Base-by-base conservation (phyloP, 1,140 invertebrate genomes). In the Idris sp. region DNA sequence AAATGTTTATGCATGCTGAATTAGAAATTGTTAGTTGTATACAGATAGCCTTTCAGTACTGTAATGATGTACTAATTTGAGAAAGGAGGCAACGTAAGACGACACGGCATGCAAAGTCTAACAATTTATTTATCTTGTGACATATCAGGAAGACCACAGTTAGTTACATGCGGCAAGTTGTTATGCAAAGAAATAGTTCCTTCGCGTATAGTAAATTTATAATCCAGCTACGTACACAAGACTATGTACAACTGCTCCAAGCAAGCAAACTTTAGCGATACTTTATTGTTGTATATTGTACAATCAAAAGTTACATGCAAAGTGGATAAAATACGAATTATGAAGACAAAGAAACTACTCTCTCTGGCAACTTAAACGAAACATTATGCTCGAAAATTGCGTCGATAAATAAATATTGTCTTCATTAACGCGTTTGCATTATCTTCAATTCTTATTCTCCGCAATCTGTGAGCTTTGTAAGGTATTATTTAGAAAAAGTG, bases 241-340 rank as follows among this genome's bases (percentile, higher is more conserved):
- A 31, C 43, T 48, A 40, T 26, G 25, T 26, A 49, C 35, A 58
- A 58, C 41, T 61, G 35, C 16, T 54, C 18, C 14, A 14, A 25
- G 48, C 46, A 10, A 58, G 56, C 68, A 35, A 62, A 72, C 41
- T 72, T 72, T 64, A 26, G 49, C 35, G 41, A 38, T 68, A 44
- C 46, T 69, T 69, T 69, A 61, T 59, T 69, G 31, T 53, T 46
- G 40, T 36, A 54, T 61, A 71, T 53, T 43, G 49, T 41, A 41
- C 56, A 54, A 71, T 71, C 54, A 62, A 62, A 71, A 71, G 67
- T 71, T 71, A 35, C 49, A 41, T 48, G 33, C 44, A 59, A 62
- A 62, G 56, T 61, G 28, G 43, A 71, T 56, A 56, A 71, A 71
- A 54, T 49, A 49, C 56, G 46, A 62, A 62, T 62, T 62, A 62